Conservation (phyloP, 1,140 invertebrate species). For the Brachionus angularis region DNA sequence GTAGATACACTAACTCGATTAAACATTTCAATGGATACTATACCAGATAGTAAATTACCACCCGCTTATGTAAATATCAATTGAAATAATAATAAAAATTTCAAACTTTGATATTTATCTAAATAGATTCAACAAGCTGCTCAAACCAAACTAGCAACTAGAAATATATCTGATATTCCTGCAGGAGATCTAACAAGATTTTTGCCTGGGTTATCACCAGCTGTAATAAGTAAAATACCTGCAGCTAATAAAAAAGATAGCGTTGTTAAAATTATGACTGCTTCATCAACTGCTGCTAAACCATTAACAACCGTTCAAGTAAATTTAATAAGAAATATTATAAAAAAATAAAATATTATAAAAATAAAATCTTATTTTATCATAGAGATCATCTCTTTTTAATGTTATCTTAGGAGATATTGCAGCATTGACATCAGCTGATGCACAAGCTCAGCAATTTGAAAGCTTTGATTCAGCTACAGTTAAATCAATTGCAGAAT, state of each 20-base stretch:
- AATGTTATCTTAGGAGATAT: too few species aligned
- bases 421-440: too few species aligned
- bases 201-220: not conserved
- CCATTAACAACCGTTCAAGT: not conserved
- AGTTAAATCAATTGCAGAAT: constrained; percentile 6
- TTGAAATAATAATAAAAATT: not conserved
- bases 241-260: not conserved
- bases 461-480: too few species aligned
- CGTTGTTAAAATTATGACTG: not conserved
- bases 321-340: too few species aligned
- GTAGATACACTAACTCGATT: not conserved
- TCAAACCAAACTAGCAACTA: not conserved
- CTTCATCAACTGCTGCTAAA: not conserved
- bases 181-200: not conserved
- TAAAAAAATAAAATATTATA: too few species aligned
- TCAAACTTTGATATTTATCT: not conserved
- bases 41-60: too few species aligned
- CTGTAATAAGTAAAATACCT: not conserved
- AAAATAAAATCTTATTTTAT: not conserved
- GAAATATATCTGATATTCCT: not conserved
- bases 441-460: too few species aligned
- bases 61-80: too few species aligned
- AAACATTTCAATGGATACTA: not conserved
- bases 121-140: too few species aligned
- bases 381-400: constrained; percentile 19